A percentile compares a stretch with the other conserved stretches of the same genome.
Evolutionary conservation across 1,140 invertebrate genomes (phyloP).

Genomic region (Heliconius hewitsoni): DNA sequence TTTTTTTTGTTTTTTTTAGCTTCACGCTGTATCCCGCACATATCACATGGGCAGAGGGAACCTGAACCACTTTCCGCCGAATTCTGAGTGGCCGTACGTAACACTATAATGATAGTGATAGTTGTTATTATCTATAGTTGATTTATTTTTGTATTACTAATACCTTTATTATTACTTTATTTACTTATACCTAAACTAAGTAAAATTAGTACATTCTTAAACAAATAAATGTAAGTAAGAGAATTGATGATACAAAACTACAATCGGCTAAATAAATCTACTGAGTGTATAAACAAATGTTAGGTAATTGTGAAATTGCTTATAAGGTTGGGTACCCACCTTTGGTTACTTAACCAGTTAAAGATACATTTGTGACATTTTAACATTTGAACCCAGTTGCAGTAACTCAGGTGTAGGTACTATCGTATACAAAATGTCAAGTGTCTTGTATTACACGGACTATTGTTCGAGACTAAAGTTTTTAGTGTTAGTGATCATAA

Average conservation of each 20-base stretch:
- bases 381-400: slow-evolving; percentile 26
- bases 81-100: too few relatives aligned
- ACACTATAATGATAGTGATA: too few relatives aligned
- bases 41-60: too few relatives aligned
- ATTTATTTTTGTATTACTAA: too few relatives aligned
- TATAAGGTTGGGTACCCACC: not conserved
- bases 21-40: too few relatives aligned
- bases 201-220: too few relatives aligned
- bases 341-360: slow-evolving; percentile 5
- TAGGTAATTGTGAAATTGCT: slow-evolving; percentile 42
- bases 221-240: not conserved
- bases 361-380: slow-evolving; percentile 50
- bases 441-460: not conserved
- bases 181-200: too few relatives aligned
- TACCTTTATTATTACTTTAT: too few relatives aligned
- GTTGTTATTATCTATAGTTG: too few relatives aligned
- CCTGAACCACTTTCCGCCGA: too few relatives aligned
- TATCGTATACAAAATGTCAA: slow-evolving; percentile 21
- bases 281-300: not conserved
- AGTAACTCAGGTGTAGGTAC: slow-evolving; percentile 20
- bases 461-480: not conserved
- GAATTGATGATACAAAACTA: not conserved
- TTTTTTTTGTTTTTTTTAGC: too few relatives aligned
- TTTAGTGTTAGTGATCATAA: not conserved
- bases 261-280: not conserved